Percentiles rank a stretch among this genome's conserved stretches.
Conservation (phyloP, 2,888 invertebrate species). For the Drosophila melanosoma region DNA sequence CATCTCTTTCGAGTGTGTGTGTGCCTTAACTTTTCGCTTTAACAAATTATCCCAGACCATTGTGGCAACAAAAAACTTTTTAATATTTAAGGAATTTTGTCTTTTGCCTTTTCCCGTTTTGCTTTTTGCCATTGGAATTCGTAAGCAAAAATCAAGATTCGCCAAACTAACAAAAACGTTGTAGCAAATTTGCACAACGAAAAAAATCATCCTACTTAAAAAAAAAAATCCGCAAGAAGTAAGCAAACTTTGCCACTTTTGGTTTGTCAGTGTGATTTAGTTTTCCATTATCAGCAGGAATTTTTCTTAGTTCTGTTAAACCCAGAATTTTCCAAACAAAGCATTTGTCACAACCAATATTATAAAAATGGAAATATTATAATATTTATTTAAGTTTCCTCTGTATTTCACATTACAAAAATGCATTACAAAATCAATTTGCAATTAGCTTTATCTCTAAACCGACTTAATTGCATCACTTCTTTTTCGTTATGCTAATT, state of each 20-base stretch:
- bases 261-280: conserved; percentile 46
- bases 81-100: conserved; percentile 54
- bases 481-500: conserved; percentile 30
- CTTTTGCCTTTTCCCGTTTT: conserved; percentile 34
- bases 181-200: conserved; percentile 51
- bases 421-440: conserved; percentile 1
- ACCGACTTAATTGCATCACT: background rate
- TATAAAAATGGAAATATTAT: background rate
- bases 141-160: conserved; percentile 44
- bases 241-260: conserved; percentile 60
- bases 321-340: background rate
- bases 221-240: conserved; percentile 22
- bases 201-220: conserved; percentile 30
- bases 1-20: conserved; percentile 10
- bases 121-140: conserved; percentile 46
- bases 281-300: conserved; percentile 44
- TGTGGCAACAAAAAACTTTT: conserved; percentile 54
- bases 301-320: conserved; percentile 7
- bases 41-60: conserved; percentile 69
- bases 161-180: conserved; percentile 61
- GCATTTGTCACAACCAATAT: too few species aligned
- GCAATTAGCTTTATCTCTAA: conserved; percentile 23
- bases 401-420: background rate
- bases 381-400: background rate
- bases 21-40: conserved; percentile 41